These are phyloP conservation scores for Nesometra sesokonis DNA, from an alignment of 35 echinoderm and acorn worm genomes.

Conservation along the genomic window DNA sequence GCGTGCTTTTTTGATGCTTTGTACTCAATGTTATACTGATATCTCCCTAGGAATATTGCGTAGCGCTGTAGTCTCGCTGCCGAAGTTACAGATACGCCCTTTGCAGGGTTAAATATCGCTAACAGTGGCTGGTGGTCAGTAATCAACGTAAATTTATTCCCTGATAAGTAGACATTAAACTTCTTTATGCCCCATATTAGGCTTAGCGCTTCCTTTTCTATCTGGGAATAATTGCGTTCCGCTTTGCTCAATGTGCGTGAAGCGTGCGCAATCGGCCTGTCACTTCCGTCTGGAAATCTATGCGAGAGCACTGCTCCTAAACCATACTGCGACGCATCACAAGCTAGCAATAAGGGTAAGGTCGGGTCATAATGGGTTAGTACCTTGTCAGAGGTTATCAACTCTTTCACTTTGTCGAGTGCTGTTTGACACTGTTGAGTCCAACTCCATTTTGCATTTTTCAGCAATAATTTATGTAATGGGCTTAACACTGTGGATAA, in stretches of 20 bases:
- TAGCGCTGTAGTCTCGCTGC: background rate
- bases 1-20: background rate
- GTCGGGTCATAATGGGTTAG: constrained; percentile 37
- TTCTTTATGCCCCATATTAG: too few species aligned
- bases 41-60: background rate
- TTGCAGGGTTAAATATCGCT: constrained; percentile 23
- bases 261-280: constrained; percentile 41
- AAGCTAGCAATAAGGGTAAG: constrained; percentile 29
- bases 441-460: constrained; percentile 4
- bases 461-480: background rate
- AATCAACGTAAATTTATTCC: constrained; percentile 36
- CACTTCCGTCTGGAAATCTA: constrained; percentile 8
- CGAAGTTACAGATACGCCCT: background rate
- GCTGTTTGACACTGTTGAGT: constrained; percentile 14
- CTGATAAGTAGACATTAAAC: constrained; percentile 30
- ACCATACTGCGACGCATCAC: constrained; percentile 51
- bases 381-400: constrained; percentile 13
- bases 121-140: constrained; percentile 63
- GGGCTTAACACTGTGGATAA: constrained; percentile 17
- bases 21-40: background rate
- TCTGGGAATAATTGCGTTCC: constrained; percentile 57
- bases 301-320: constrained; percentile 46
- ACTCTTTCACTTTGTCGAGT: constrained; percentile 33
- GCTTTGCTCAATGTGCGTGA: constrained; percentile 23
- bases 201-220: too few species aligned